Evolutionary conservation across 2,113 vertebrate genomes (phyloP), one percentile per base, ranked within the genome.

Genomic region (Orthonyx spaldingii): DNA sequence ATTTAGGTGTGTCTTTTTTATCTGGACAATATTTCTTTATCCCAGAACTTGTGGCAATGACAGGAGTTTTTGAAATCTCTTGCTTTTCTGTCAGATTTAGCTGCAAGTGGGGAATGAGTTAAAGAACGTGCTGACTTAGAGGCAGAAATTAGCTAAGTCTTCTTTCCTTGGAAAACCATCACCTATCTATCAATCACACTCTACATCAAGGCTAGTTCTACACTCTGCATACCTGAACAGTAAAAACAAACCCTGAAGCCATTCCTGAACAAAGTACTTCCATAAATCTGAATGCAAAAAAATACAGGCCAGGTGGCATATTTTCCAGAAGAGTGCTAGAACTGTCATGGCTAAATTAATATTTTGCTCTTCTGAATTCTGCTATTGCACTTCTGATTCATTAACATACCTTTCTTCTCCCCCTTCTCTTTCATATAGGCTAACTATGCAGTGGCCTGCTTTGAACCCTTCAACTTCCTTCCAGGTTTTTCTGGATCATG

Each of bases 171-270:
- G 66, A 72, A 96, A 88, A 49, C 41, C 41, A 56, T 71, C 79
- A 49, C 27, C 1, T 24, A 75, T 11, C 79, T 65, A 94, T 92
- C 70, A 80, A 80, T 83, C 90, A 88, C 47, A 22, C 37, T 68
- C 66, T 15, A 26, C 66, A 90, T 64, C 72, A 91, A 84, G 84
- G 69, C 44, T 78, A 75, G 56, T 52, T 89, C 61, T 55, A 82
- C 24, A 49, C 13, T 87, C 44, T 14, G 61, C 74, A 52, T 64
- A 85, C 12, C 57, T 85, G 42, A 93, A 85, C 32, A 89, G 56
- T 33, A 81, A 95, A 90, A 96, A 71, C 44, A 96, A 96, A 78
- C 84, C 84, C 84, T n/a, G 87, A 53, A 94, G 94, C 46, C 82
- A 76, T 87, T 94, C 74, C 78, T 82, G 64, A 81, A 77, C 28